phyloP scores from a whole-genome alignment of 2,888 invertebrate species.

The Sipha maydis region DNA sequence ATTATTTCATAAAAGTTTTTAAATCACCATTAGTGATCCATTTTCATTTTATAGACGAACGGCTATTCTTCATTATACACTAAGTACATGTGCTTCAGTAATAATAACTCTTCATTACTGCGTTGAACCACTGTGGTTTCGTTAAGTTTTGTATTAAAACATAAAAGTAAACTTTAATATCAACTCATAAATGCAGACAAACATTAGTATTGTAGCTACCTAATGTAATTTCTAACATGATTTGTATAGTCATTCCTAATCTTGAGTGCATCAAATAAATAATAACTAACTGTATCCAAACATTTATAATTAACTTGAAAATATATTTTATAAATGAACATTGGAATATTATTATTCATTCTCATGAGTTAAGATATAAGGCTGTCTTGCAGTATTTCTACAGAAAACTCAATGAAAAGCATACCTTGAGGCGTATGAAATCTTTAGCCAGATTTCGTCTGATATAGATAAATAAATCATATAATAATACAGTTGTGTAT shows the following conservation, averaged over 20 bases:
- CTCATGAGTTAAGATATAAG: too few relatives aligned
- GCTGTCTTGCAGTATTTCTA: too few relatives aligned
- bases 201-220: not conserved
- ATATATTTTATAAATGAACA: too few relatives aligned
- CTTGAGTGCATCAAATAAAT: not conserved
- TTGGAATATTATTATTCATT: too few relatives aligned
- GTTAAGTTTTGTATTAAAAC: not conserved
- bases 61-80: not conserved
- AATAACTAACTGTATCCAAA: not conserved
- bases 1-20: not conserved
- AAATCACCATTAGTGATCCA: not conserved
- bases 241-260: not conserved
- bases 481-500: too few relatives aligned
- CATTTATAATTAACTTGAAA: too few relatives aligned
- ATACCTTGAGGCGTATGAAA: too few relatives aligned
- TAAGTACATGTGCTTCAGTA: not conserved
- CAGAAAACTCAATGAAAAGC: too few relatives aligned
- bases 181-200: not conserved
- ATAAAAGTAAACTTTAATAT: not conserved
- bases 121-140: not conserved
- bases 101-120: not conserved
- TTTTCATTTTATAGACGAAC: not conserved
- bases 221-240: not conserved
- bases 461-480: too few relatives aligned
- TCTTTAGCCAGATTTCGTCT: too few relatives aligned